Evolutionary conservation across 2,888 invertebrate genomes (phyloP).

Genomic region (Suillia variegata): DNA sequence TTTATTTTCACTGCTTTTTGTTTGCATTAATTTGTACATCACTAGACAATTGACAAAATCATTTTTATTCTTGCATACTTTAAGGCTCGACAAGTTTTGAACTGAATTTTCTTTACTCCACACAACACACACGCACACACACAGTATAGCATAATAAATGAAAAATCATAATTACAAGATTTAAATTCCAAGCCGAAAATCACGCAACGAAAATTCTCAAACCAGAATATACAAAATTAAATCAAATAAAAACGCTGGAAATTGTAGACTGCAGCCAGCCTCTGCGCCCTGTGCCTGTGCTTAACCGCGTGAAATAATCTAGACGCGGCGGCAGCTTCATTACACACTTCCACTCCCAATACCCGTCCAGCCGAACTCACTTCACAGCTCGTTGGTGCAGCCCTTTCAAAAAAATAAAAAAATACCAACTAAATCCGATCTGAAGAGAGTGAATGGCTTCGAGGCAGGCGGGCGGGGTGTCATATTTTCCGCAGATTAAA

Average conservation of each 20-base stretch:
- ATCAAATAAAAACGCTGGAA: not conserved
- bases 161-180: slow-evolving; percentile 31
- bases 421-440: not conserved
- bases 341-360: slow-evolving; percentile 18
- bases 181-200: slow-evolving; percentile 19
- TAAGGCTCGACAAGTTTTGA: too few relatives aligned
- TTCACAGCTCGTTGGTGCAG: slow-evolving; percentile 19
- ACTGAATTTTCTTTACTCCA: too few relatives aligned
- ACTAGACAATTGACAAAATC: too few relatives aligned
- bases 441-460: not conserved
- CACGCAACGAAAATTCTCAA: not conserved
- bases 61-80: too few relatives aligned
- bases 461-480: slow-evolving; percentile 39
- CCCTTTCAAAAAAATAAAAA: not conserved
- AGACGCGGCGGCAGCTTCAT: slow-evolving; percentile 19
- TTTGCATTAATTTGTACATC: too few relatives aligned
- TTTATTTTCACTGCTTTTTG: too few relatives aligned
- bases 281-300: slow-evolving; percentile 29
- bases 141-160: too few relatives aligned
- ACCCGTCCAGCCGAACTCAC: slow-evolving; percentile 6
- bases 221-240: too few relatives aligned
- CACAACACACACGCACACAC: too few relatives aligned
- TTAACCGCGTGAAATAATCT: slow-evolving; percentile 55
- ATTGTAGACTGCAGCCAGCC: not conserved
- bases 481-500: slow-evolving; percentile 56